Conservation (phyloP, 2,797 vertebrate species). For the Falco rusticolus region DNA sequence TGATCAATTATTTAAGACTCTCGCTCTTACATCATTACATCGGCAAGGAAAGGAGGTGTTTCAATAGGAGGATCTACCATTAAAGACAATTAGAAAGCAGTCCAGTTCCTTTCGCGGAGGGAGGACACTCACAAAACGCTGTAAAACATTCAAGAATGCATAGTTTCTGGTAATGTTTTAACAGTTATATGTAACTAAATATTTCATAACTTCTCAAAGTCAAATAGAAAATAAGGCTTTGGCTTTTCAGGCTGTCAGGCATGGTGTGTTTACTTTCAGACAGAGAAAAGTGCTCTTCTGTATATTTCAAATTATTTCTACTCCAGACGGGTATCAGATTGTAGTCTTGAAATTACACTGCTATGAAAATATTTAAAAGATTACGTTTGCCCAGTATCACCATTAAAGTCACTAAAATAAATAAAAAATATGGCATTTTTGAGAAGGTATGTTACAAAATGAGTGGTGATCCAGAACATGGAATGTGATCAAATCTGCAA, state of each 20-base stretch:
- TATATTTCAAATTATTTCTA: slow-evolving; percentile 31
- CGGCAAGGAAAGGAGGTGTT: slow-evolving; percentile 48
- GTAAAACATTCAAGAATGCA: slow-evolving; percentile 3
- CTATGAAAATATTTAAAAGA: slow-evolving; percentile 27
- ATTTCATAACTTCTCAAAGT: slow-evolving; percentile 3
- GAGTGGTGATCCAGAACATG: slow-evolving; percentile 10
- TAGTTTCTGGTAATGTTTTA: background rate
- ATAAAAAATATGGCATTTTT: slow-evolving; percentile 14
- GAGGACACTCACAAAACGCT: slow-evolving; percentile 11
- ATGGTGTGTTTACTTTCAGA: slow-evolving; percentile 16
- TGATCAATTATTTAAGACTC: slow-evolving; percentile 60
- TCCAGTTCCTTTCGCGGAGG: background rate
- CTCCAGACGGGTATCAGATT: slow-evolving; percentile 29
- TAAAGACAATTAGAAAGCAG: slow-evolving; percentile 21
- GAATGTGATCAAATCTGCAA: slow-evolving; percentile 29
- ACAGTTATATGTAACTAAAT: background rate
- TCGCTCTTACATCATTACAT: slow-evolving; percentile 39
- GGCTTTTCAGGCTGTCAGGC: slow-evolving; percentile 5
- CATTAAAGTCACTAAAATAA: background rate
- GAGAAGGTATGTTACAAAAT: background rate
- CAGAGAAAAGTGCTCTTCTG: background rate
- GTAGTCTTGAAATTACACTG: background rate
- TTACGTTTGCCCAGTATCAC: slow-evolving; percentile 14
- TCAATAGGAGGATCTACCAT: slow-evolving; percentile 25
- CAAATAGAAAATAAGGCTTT: slow-evolving; percentile 3